A percentile compares a stretch with the other conserved stretches of the same genome.
phyloP scores from a whole-genome alignment of 2,888 invertebrate species.

The Polia nebulosa region DNA sequence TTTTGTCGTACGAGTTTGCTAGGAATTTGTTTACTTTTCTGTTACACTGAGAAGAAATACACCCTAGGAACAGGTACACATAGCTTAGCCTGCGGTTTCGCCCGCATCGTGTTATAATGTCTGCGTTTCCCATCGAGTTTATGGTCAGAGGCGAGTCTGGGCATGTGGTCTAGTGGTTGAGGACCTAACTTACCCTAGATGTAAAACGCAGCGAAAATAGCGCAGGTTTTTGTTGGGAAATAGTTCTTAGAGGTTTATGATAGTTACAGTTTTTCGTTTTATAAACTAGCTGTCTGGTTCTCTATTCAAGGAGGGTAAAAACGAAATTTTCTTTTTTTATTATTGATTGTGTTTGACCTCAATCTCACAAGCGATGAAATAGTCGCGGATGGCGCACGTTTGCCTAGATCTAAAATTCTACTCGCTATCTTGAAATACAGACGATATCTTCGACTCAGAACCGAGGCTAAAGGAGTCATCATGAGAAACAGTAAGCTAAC shows the following conservation, averaged over 20 bases:
- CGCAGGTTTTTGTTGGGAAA: constrained; percentile 37
- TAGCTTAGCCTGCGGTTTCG: constrained; percentile 45
- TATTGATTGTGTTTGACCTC: too few species aligned
- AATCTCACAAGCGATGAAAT: too few species aligned
- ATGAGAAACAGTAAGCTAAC: neutral
- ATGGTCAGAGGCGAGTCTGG: constrained; percentile 51
- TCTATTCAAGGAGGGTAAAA: too few species aligned
- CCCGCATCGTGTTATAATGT: constrained; percentile 53
- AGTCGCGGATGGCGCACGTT: too few species aligned
- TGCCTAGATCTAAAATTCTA: too few species aligned
- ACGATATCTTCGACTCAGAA: too few species aligned
- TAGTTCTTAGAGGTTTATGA: constrained; percentile 16
- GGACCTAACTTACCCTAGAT: constrained; percentile 23
- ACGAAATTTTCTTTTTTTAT: too few species aligned
- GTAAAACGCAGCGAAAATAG: constrained; percentile 36
- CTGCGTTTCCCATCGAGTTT: constrained; percentile 50
- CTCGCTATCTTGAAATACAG: too few species aligned
- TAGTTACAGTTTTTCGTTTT: neutral
- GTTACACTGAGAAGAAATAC: neutral
- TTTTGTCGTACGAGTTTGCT: too few species aligned
- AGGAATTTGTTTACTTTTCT: neutral
- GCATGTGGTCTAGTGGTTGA: constrained; percentile 54
- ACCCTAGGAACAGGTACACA: neutral
- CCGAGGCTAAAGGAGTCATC: neutral
- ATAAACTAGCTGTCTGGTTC: constrained; percentile 1